These are phyloP conservation scores for Protonibea diacanthus DNA, from an alignment of 2,797 vertebrate species.

Conservation along the genomic window DNA sequence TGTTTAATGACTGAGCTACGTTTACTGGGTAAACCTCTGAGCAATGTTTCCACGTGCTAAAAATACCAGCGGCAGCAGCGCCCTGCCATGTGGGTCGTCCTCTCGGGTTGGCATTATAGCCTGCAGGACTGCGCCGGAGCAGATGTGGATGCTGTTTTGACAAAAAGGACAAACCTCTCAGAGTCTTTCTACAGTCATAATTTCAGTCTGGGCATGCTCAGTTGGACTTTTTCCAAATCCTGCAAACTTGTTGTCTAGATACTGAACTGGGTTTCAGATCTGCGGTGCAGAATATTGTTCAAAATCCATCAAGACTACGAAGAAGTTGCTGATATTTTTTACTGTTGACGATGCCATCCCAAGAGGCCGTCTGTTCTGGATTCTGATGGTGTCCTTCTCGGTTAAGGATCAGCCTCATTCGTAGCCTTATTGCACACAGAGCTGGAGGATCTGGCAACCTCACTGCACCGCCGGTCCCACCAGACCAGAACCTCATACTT, in stretches of 20 bases:
- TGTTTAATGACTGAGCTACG: conserved; percentile 26
- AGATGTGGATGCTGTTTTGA: conserved; percentile 52
- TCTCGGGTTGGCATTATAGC: conserved; percentile 46
- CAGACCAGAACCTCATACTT: conserved; percentile 26
- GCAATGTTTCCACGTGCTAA: conserved; percentile 79
- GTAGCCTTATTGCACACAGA: conserved; percentile 68
- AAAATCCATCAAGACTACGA: background rate
- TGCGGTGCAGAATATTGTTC: background rate
- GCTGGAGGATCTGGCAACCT: conserved; percentile 75
- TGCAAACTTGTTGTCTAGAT: background rate
- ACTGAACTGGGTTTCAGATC: background rate
- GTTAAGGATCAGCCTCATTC: background rate
- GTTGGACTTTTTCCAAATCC: conserved; percentile 1
- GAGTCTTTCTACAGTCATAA: background rate
- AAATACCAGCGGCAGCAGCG: conserved; percentile 71
- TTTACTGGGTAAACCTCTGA: conserved; percentile 70
- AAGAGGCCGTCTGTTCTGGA: conserved; percentile 13
- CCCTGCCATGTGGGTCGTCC: conserved; percentile 10
- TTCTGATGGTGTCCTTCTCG: conserved; percentile 22
- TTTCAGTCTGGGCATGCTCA: conserved; percentile 7
- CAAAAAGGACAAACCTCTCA: conserved; percentile 29
- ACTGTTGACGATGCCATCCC: background rate
- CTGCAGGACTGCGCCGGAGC: conserved; percentile 32
- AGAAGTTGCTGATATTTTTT: background rate
- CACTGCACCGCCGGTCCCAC: conserved; percentile 27